phyloP scores from a whole-genome alignment of 2,888 invertebrate species.

The Himalopsyche japonica region DNA sequence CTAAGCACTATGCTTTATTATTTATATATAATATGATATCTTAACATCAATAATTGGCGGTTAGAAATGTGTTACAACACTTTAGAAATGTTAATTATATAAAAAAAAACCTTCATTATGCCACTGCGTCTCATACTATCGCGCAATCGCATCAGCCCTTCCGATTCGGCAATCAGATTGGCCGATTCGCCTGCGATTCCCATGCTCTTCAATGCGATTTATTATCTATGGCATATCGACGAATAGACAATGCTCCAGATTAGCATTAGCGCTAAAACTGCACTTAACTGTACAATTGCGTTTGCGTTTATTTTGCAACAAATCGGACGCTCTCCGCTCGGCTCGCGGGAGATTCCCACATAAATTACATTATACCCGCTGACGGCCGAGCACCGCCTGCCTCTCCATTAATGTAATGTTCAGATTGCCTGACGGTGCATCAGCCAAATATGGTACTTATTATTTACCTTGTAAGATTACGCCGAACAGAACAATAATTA shows the following conservation, averaged over 20 bases:
- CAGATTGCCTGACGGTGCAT: no score
- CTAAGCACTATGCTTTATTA: no score
- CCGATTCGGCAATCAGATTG: not conserved
- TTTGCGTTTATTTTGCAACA: not conserved
- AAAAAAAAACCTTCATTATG: no score
- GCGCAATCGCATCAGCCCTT: not conserved
- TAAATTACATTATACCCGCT: not conserved
- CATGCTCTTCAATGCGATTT: not conserved
- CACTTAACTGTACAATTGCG: not conserved
- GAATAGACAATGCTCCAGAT: not conserved
- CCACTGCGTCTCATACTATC: no score
- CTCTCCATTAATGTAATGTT: not conserved
- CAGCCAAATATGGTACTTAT: not conserved
- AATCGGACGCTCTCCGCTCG: not conserved
- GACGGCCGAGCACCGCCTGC: not conserved
- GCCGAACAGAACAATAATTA: no score
- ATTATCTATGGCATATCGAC: not conserved
- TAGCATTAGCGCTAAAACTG: not conserved
- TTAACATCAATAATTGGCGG: no score
- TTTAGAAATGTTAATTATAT: no score
- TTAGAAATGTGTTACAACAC: no score
- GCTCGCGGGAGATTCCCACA: not conserved
- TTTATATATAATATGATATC: no score
- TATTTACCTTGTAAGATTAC: no score
- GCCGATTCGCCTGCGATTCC: not conserved